phyloP scores from a whole-genome alignment of 2,113 vertebrate genomes.

The Chrysemys picta region DNA sequence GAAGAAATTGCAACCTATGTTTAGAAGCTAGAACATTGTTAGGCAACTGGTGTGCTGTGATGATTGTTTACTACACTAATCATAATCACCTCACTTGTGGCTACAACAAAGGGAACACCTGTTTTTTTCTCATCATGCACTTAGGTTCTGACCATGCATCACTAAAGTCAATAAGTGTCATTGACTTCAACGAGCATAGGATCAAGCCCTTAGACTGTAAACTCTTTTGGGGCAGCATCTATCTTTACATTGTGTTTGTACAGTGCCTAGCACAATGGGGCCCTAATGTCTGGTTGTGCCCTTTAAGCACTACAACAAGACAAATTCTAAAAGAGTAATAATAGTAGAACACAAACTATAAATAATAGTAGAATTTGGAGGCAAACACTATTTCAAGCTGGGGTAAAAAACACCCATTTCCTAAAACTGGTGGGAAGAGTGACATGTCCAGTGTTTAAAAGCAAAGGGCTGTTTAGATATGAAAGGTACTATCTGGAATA shows the following conservation, averaged over 20 bases:
- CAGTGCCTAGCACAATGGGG: background rate
- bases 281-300: background rate
- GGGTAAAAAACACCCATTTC: background rate
- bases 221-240: background rate
- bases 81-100: background rate
- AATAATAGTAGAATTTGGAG: background rate
- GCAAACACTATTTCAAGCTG: background rate
- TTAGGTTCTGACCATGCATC: background rate
- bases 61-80: background rate
- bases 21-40: background rate
- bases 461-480: background rate
- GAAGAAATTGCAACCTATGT: background rate
- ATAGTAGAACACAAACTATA: background rate
- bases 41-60: background rate
- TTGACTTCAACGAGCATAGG: background rate
- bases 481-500: background rate
- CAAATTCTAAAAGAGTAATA: background rate
- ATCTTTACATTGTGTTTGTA: background rate
- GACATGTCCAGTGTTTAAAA: background rate
- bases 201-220: slow-evolving; percentile 12
- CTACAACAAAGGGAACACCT: background rate
- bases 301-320: background rate
- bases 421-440: background rate
- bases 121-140: background rate
- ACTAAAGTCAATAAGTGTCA: background rate